Evolutionary conservation across 2,888 invertebrate species (phyloP).

Genomic region (Polymixis lichenea): DNA sequence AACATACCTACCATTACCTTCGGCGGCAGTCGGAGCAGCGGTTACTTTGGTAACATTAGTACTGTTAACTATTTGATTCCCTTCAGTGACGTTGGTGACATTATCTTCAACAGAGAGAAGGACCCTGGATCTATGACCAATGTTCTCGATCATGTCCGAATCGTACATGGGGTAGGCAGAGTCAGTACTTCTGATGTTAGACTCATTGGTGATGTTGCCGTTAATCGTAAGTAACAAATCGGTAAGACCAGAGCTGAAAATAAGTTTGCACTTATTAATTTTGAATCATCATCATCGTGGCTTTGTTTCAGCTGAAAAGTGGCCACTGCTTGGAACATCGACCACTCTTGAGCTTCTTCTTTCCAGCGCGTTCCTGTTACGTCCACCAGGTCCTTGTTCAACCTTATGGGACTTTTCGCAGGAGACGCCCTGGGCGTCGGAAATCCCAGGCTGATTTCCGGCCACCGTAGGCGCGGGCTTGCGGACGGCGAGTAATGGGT

Average conservation of each 20-base stretch:
- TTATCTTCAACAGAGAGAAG: constrained; percentile 72
- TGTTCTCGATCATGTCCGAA: constrained; percentile 77
- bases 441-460: too few species aligned
- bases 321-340: not conserved
- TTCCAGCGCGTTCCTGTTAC: not conserved
- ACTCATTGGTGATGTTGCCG: constrained; percentile 8
- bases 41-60: constrained; percentile 17
- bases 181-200: constrained; percentile 15
- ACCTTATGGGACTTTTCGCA: too few species aligned
- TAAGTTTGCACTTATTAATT: not conserved
- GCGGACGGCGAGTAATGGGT: too few species aligned
- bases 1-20: constrained; percentile 62
- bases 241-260: constrained; percentile 52
- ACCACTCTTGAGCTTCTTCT: not conserved
- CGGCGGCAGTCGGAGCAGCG: not conserved
- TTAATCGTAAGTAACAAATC: constrained; percentile 15
- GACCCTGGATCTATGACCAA: constrained; percentile 79
- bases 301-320: not conserved
- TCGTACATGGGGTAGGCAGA: constrained; percentile 71
- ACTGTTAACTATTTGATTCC: not conserved
- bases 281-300: not conserved
- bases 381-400: too few species aligned
- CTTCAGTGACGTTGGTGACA: constrained; percentile 51
- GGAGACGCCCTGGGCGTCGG: too few species aligned
- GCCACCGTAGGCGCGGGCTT: too few species aligned